phyloP scores from a whole-genome alignment of 1,140 invertebrate species.

The Heliconius hermathena region DNA sequence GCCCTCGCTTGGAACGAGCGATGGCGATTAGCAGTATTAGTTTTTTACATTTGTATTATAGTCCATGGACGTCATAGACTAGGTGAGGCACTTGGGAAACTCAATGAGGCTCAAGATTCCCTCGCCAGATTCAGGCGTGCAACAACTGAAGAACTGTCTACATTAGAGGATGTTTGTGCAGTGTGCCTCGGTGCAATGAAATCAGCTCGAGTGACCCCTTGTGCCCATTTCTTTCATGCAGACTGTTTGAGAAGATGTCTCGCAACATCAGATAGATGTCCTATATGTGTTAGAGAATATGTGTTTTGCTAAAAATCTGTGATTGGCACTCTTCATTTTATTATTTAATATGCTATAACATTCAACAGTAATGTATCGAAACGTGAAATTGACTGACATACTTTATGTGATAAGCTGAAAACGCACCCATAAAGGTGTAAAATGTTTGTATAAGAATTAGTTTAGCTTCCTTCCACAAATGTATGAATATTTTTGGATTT shows the following conservation, averaged over 20 bases:
- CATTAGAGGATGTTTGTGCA: constrained; percentile 88
- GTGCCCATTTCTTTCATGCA: constrained; percentile 89
- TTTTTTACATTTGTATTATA: constrained; percentile 86
- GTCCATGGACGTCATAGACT: constrained; percentile 85
- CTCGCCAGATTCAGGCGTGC: constrained; percentile 86
- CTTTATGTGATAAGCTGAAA: constrained; percentile 12
- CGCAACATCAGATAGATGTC: constrained; percentile 86
- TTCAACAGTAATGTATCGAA: not conserved
- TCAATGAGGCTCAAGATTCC: constrained; percentile 83
- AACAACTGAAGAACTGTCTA: constrained; percentile 84
- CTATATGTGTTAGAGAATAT: constrained; percentile 85
- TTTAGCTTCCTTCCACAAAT: too few relatives aligned
- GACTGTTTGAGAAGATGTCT: constrained; percentile 88
- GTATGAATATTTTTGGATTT: too few relatives aligned
- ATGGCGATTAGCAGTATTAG: constrained; percentile 82
- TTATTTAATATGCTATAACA: not conserved
- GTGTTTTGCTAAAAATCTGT: constrained; percentile 62
- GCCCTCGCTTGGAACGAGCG: constrained; percentile 82
- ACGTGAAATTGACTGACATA: constrained; percentile 21
- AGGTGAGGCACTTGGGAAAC: constrained; percentile 78
- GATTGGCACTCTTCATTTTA: not conserved
- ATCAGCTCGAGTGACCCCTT: constrained; percentile 87
- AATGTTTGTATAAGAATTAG: constrained; percentile 13
- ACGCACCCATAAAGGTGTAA: not conserved
- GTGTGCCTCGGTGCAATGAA: constrained; percentile 87